phyloP scores from a whole-genome alignment of 2,888 invertebrate species.

The Clepsis dumicolana region DNA sequence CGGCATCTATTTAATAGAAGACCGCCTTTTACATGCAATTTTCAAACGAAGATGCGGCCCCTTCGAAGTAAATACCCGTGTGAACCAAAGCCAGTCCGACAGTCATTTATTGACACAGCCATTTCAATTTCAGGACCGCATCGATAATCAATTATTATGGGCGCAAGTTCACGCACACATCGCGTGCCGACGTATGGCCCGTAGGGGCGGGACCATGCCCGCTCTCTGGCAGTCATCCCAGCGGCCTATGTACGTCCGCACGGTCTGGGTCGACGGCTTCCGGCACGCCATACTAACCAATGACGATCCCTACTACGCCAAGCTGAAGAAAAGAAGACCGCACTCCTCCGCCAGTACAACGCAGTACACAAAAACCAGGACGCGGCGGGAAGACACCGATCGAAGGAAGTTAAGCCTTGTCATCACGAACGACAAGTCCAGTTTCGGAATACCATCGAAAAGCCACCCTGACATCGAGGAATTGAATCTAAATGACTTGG shows the following conservation, averaged over 20 bases:
- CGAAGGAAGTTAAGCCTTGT: constrained; percentile 69
- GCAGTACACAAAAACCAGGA: constrained; percentile 46
- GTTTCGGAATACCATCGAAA: constrained; percentile 54
- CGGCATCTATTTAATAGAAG: too few species aligned
- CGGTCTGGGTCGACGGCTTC: constrained; percentile 90
- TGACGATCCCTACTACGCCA: constrained; percentile 85
- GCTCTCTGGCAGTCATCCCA: constrained; percentile 88
- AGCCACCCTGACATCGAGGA: constrained; percentile 63
- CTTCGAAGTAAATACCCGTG: too few species aligned
- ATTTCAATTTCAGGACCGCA: constrained; percentile 41
- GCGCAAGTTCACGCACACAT: constrained; percentile 55
- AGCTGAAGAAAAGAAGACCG: constrained; percentile 65
- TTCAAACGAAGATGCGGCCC: too few species aligned
- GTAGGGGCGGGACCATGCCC: constrained; percentile 69
- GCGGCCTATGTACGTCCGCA: constrained; percentile 87
- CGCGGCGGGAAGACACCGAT: constrained; percentile 61
- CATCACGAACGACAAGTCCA: constrained; percentile 65
- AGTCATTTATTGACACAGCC: constrained; percentile 28
- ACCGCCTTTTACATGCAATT: neutral
- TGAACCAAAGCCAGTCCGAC: neutral
- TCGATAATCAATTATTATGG: constrained; percentile 73
- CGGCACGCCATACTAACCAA: constrained; percentile 89
- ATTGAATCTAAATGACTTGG: constrained; percentile 68
- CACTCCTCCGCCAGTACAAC: constrained; percentile 68
- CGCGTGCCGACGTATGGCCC: constrained; percentile 59